Evolutionary conservation across 2,113 vertebrate genomes (phyloP).

Genomic region (Peucedramus taeniatus): DNA sequence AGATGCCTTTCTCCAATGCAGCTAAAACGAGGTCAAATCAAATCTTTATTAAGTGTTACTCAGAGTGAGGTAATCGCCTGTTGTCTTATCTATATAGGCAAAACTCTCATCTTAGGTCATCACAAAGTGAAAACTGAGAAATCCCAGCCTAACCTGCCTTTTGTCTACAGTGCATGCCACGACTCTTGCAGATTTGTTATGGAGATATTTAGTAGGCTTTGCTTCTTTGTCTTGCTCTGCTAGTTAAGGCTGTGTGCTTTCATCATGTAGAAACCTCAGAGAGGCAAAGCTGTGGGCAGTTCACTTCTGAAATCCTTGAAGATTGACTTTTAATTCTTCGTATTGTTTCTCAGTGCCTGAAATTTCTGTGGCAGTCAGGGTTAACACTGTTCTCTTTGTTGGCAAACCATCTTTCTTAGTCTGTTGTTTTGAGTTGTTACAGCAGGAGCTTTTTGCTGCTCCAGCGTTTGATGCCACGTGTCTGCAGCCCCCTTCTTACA

Average conservation of each 20-base stretch:
- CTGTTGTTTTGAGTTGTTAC: not conserved
- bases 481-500: not conserved
- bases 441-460: not conserved
- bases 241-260: not conserved
- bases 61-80: not conserved
- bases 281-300: not conserved
- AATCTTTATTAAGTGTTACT: not conserved
- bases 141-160: not conserved
- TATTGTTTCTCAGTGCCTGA: not conserved
- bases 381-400: not conserved
- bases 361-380: not conserved
- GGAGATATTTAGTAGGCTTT: not conserved
- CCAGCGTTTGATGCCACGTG: fast-evolving
- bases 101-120: not conserved
- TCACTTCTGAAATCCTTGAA: not conserved
- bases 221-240: not conserved
- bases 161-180: not conserved
- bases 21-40: not conserved
- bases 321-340: not conserved
- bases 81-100: not conserved
- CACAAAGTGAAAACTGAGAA: not conserved
- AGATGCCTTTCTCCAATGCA: not conserved
- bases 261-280: not conserved
- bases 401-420: not conserved
- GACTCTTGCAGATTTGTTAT: not conserved